phyloP scores from a whole-genome alignment of 2,888 invertebrate species.

The Agriotes lineatus region DNA sequence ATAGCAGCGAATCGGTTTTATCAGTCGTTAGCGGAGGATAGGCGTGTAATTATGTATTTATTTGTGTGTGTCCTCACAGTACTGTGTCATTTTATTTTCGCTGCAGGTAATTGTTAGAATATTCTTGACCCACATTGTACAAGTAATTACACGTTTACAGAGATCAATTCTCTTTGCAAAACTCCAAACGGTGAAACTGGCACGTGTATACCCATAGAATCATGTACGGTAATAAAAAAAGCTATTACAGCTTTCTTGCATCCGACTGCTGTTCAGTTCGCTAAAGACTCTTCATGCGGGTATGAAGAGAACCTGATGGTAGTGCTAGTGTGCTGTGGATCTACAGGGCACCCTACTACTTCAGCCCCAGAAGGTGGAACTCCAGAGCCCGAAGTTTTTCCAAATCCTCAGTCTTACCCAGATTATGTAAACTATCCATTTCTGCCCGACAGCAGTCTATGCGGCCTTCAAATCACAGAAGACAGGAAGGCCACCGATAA shows the following conservation, averaged over 20 bases:
- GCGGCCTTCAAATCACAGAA: background rate
- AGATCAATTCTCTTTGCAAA: constrained; percentile 52
- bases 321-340: constrained; percentile 68
- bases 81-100: too few species aligned
- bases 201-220: constrained; percentile 64
- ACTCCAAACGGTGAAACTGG: constrained; percentile 64
- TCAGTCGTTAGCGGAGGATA: too few species aligned
- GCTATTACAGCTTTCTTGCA: constrained; percentile 57
- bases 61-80: too few species aligned
- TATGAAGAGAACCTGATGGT: constrained; percentile 65
- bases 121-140: too few species aligned
- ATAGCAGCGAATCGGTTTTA: too few species aligned
- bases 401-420: background rate
- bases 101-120: too few species aligned
- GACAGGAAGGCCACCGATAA: background rate
- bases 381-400: background rate
- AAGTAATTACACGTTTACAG: too few species aligned
- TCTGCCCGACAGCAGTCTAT: constrained; percentile 17
- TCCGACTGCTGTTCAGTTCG: constrained; percentile 49
- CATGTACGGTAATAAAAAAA: constrained; percentile 61
- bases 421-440: background rate
- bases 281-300: constrained; percentile 67
- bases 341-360: background rate
- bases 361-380: background rate
- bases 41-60: too few species aligned